Evolutionary conservation across 1,140 invertebrate genomes (phyloP).

Genomic region (Cyrtorhinus lividipennis): DNA sequence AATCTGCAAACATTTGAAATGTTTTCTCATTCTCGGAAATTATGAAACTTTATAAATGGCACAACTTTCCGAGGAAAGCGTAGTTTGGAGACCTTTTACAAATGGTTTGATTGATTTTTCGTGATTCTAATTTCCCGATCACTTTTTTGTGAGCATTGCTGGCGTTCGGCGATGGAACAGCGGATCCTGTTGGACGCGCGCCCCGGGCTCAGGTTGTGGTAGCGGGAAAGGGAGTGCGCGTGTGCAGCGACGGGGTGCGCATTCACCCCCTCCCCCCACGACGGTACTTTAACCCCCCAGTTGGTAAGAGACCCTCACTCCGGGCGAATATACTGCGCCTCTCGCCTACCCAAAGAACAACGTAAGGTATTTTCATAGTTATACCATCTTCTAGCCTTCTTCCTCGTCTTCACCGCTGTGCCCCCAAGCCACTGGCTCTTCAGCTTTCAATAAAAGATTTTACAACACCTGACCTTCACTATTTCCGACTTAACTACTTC

Average conservation of each 20-base stretch:
- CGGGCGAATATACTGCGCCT: neutral
- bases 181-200: neutral
- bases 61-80: neutral
- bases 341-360: neutral
- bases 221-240: neutral
- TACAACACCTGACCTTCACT: neutral
- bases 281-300: neutral
- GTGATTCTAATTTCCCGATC: too few species aligned
- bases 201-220: neutral
- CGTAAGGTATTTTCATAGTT: conserved; percentile 5
- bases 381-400: neutral
- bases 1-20: too few species aligned
- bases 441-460: neutral
- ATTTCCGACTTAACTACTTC: too few species aligned
- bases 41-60: neutral
- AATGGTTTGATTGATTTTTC: too few species aligned
- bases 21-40: too few species aligned
- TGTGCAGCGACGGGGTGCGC: neutral
- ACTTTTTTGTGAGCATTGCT: too few species aligned
- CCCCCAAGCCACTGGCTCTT: neutral
- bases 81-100: neutral
- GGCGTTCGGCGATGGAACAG: too few species aligned
- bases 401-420: conserved; percentile 1
- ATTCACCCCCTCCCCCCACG: neutral
- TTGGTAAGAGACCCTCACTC: neutral